Evolutionary conservation across 2,888 invertebrate species (phyloP).

Genomic region (Trichacis sp.): DNA sequence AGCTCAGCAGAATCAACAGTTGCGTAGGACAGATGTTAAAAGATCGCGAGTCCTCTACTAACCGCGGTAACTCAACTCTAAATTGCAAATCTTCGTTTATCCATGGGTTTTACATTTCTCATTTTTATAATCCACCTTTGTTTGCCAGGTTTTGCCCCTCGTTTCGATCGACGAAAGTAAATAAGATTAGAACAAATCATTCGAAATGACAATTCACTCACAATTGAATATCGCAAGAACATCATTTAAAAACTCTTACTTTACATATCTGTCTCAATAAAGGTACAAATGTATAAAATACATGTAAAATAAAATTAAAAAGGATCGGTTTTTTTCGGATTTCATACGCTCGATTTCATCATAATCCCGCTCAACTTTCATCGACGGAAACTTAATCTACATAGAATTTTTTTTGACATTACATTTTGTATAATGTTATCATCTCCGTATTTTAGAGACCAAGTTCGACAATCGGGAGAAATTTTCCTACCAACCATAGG

Average conservation of each 20-base stretch:
- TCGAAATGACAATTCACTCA: background rate
- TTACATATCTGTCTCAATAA: background rate
- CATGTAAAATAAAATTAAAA: background rate
- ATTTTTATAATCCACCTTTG: constrained; percentile 34
- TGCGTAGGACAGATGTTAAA: constrained; percentile 56
- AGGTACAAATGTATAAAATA: constrained; percentile 4
- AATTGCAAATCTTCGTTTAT: constrained; percentile 48
- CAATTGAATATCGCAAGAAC: background rate
- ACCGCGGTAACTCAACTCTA: constrained; percentile 50
- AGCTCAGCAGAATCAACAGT: constrained; percentile 62
- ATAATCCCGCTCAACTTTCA: constrained; percentile 6
- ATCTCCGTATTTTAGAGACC: constrained; percentile 15
- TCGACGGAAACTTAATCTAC: constrained; percentile 10
- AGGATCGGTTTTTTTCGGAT: constrained; percentile 1
- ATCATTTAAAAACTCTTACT: background rate
- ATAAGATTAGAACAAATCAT: constrained; percentile 7
- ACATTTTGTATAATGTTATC: constrained; percentile 1
- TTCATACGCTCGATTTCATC: background rate
- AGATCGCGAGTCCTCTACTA: constrained; percentile 46
- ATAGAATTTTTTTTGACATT: constrained; percentile 7
- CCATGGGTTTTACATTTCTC: constrained; percentile 41
- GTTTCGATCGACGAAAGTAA: constrained; percentile 21
- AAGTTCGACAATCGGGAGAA: constrained; percentile 24
- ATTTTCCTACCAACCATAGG: background rate
- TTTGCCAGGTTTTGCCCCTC: constrained; percentile 4